Evolutionary conservation across 2,113 vertebrate species (phyloP), one percentile per base, ranked within the genome.

Genomic region (Sciurus niger): DNA sequence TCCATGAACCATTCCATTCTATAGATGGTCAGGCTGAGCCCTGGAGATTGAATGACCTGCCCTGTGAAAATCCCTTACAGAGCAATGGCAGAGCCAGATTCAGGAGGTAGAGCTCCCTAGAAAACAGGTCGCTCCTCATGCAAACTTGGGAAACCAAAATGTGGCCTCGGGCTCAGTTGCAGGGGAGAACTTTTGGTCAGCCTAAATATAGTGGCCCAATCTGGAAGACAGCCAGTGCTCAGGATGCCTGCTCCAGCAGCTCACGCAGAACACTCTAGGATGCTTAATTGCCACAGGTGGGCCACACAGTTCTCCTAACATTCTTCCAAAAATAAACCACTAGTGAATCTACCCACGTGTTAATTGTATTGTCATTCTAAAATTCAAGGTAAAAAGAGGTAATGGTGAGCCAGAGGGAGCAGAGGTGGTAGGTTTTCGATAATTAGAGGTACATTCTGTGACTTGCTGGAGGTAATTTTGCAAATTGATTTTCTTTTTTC

Each of bases 201-300:
- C 65, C 83, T 98, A 97, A 97, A 97, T 96, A 97, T 97, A 97
- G 92, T 5, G 8, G 8, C 20, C 16, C 58, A 17, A 20, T 24
- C 60, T 97, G 97, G 90, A 77, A 60, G 79, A 30, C 40, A 25
- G 95, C 93, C 93, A 86, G 67, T 0, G 34, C 32, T 30, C 32
- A 9, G 76, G 70, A 78, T 68, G 90, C 89, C 79, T 37, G 79
- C 34, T n/a, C 82, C 6, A 25, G 18, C 20, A 11, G 53, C 91
- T 89, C n/a, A n/a, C n/a, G 22, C 24, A n/a, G 51, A 72, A 68
- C 80, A 32, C 76, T 89, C 76, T 37, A 76, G 70, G 89, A 84
- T 78, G 76, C 90, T 65, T 92, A 24, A 87, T 73, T 84, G 83
- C 77, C 94, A 93, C 79, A 76, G 89, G 86, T 92, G 97, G 68